Evolutionary conservation across 2,888 invertebrate genomes (phyloP).

Genomic region (Hipparchia sbordonii): DNA sequence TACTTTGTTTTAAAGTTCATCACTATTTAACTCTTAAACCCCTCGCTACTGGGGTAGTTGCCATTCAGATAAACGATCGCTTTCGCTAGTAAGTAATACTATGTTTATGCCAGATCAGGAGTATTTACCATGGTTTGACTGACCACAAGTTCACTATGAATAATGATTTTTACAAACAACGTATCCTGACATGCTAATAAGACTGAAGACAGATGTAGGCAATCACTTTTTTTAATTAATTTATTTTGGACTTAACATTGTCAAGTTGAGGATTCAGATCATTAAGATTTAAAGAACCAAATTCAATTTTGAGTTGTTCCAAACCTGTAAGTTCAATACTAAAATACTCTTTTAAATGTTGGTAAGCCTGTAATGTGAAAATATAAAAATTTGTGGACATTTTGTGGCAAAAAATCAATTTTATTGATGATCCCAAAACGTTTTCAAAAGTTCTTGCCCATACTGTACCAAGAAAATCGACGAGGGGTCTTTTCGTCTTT

Average conservation of each 20-base stretch:
- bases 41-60: no score
- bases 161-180: no score
- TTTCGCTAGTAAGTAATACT: no score
- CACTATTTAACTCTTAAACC: no score
- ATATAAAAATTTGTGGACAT: conserved; percentile 63
- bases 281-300: background rate
- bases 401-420: conserved; percentile 55
- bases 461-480: conserved; percentile 53
- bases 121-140: no score
- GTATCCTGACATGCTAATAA: no score
- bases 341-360: conserved; percentile 53
- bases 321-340: conserved; percentile 45
- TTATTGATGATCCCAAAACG: conserved; percentile 53
- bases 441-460: conserved; percentile 57
- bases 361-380: conserved; percentile 56
- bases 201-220: no score
- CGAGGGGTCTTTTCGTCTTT: conserved; percentile 48
- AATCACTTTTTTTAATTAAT: background rate
- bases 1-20: no score
- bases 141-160: no score
- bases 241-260: background rate
- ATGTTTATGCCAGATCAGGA: no score
- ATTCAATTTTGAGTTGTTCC: conserved; percentile 23
- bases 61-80: no score
- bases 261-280: background rate